Evolutionary conservation across 1,140 invertebrate genomes (phyloP), one percentile per base, ranked within the genome.

Genomic region (Drosophila tani): DNA sequence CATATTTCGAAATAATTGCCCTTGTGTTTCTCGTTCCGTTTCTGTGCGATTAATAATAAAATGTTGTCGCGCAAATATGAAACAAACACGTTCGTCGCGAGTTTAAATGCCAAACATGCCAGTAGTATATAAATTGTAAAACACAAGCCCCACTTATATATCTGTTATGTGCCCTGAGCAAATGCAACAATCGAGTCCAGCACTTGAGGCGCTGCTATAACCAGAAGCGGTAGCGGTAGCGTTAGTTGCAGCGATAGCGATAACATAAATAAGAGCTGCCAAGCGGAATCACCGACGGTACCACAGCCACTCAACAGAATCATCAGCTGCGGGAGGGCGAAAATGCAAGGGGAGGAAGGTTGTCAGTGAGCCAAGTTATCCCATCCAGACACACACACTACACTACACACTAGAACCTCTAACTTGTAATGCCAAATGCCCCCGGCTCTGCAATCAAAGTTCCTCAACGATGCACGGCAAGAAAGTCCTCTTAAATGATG

Each of bases 1-100:
- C 29, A 76, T 43, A 69, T 46, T 66, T 70, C 19, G 53, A 81
- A 67, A 78, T 70, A 79, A 76, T 51, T 56, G 74, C 63, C 45
- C 50, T 79, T 84, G 57, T 67, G 56, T 82, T 82, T 56, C 40
- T 46, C 27, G 49, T 68, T 70, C 53, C 64, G 45, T 24, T 35
- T 65, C 66, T 65, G 5, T 75, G 77, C 73, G 71, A 70, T 66
- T 63, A 65, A 64, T 81, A 69, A 71, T 75, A 73, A 87, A 88
- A 60, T 76, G 38, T 74, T 87, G 76, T 87, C 83, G 84, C 83
- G 84, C 59, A 70, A 88, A 74, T 74, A 74, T 79, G 32, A 66
- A 71, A 79, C 51, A 81, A 78, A 78, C 60, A 87, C 83, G 83
- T 87, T 78, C 84, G 67, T 35, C 41, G 45, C 49, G 38, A 21